Evolutionary conservation across 2,888 invertebrate species (phyloP).

Genomic region (Microdon myrmicae): DNA sequence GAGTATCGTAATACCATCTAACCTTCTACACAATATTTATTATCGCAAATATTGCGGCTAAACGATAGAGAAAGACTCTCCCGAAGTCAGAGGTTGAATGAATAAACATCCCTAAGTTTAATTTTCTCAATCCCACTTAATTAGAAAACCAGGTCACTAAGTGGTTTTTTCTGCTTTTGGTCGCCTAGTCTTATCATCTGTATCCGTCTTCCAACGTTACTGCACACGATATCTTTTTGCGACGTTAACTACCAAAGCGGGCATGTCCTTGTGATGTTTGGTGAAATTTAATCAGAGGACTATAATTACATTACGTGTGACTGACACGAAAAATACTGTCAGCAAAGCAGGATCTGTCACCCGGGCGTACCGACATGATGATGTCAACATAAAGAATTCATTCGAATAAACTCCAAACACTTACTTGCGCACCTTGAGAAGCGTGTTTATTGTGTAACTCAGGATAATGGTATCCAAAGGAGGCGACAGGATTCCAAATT

Average conservation of each 20-base stretch:
- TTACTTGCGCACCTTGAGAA: slow-evolving; percentile 3
- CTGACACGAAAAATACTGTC: slow-evolving; percentile 19
- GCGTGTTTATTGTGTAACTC: slow-evolving; percentile 13
- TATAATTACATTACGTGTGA: slow-evolving; percentile 49
- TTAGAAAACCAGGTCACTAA: slow-evolving; percentile 43
- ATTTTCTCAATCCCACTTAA: slow-evolving; percentile 34
- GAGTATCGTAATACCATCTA: slow-evolving; percentile 40
- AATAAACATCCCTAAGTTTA: slow-evolving; percentile 32
- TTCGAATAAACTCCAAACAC: slow-evolving; percentile 34
- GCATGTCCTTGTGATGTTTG: slow-evolving; percentile 29
- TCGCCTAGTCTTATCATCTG: background rate
- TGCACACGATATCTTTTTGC: no score
- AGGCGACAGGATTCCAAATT: slow-evolving; percentile 16
- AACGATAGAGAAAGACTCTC: slow-evolving; percentile 2
- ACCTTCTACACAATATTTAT: slow-evolving; percentile 37
- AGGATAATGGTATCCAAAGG: slow-evolving; percentile 16
- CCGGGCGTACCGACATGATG: slow-evolving; percentile 14
- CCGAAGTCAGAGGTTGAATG: slow-evolving; percentile 1
- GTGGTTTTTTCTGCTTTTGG: slow-evolving; percentile 14
- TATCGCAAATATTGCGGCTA: slow-evolving; percentile 19
- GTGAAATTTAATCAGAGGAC: slow-evolving; percentile 47
- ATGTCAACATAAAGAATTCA: slow-evolving; percentile 46
- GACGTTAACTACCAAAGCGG: background rate
- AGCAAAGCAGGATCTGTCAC: slow-evolving; percentile 34
- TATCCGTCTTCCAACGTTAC: slow-evolving; percentile 2